phyloP scores from a whole-genome alignment of 2,797 vertebrate genomes.

The Hyperoplus lanceolatus region DNA sequence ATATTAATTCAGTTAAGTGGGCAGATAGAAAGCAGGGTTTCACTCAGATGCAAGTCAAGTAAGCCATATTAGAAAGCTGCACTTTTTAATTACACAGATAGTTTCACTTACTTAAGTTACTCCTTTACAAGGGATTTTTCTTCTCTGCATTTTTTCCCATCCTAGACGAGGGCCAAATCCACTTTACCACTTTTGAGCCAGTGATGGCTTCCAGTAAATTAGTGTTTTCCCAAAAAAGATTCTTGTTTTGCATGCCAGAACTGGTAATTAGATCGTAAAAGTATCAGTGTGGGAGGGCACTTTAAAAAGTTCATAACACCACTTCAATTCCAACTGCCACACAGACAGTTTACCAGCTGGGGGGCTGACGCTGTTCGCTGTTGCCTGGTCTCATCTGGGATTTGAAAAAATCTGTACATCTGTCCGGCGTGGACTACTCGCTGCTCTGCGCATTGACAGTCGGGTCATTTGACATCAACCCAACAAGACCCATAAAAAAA shows the following conservation, averaged over 20 bases:
- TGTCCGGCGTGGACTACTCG: not conserved
- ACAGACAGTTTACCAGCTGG: not conserved
- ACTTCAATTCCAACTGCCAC: not conserved
- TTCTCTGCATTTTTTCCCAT: slow-evolving; percentile 10
- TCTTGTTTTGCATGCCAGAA: slow-evolving; percentile 1
- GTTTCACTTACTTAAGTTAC: slow-evolving; percentile 21
- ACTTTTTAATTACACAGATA: slow-evolving; percentile 38
- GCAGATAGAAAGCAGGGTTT: slow-evolving; percentile 31
- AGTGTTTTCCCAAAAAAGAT: not conserved
- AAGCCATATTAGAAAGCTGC: slow-evolving; percentile 8
- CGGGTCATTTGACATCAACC: not conserved
- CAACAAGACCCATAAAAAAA: not conserved
- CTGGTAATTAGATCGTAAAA: not conserved
- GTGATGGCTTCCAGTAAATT: not conserved
- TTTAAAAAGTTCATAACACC: not conserved
- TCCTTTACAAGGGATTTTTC: slow-evolving; percentile 8
- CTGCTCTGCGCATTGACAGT: not conserved
- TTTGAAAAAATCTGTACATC: not conserved
- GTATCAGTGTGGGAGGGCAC: not conserved
- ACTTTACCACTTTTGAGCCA: not conserved
- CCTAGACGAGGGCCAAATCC: not conserved
- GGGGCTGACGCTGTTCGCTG: not conserved
- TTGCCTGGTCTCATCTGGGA: not conserved
- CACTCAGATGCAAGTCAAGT: slow-evolving; percentile 30
- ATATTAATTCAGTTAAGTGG: slow-evolving; percentile 39